Conservation (phyloP, 2,888 invertebrate genomes). For the Bruchidius siliquastri region DNA sequence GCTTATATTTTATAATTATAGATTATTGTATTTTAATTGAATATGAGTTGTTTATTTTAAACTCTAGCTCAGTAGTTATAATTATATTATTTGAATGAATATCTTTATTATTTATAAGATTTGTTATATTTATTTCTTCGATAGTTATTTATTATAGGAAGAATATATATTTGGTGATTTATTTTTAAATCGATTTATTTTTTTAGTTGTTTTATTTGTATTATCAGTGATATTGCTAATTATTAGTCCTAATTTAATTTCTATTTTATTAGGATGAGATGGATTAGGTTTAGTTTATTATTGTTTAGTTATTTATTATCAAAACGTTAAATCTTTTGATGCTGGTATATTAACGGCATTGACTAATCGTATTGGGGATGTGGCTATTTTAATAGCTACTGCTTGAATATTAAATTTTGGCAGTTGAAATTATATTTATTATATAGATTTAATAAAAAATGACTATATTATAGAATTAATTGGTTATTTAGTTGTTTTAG, state of each 20-base stretch:
- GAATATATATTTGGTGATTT: constrained; percentile 59
- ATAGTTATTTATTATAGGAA: constrained; percentile 60
- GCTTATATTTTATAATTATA: constrained; percentile 41
- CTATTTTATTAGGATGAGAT: constrained; percentile 69
- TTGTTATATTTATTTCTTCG: constrained; percentile 63
- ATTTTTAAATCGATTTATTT: constrained; percentile 60
- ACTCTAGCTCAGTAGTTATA: constrained; percentile 50
- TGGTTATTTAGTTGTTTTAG: constrained; percentile 35
- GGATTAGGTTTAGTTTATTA: constrained; percentile 69
- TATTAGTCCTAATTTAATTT: constrained; percentile 53
- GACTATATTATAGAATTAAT: not conserved
- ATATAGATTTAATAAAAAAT: constrained; percentile 4
- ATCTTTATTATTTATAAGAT: constrained; percentile 59
- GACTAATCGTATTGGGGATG: constrained; percentile 71
- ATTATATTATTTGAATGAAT: constrained; percentile 62
- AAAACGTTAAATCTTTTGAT: constrained; percentile 64
- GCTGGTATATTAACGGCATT: constrained; percentile 68
- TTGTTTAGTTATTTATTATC: constrained; percentile 69
- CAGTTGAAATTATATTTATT: constrained; percentile 8
- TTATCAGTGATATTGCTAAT: constrained; percentile 53
- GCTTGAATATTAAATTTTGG: constrained; percentile 16
- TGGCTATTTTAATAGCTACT: constrained; percentile 54
- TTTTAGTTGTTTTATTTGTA: constrained; percentile 62
- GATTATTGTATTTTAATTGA: constrained; percentile 55
- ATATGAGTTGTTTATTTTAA: constrained; percentile 53